Evolutionary conservation across 1,140 invertebrate species (phyloP).

Genomic region (Telenomus remus): DNA sequence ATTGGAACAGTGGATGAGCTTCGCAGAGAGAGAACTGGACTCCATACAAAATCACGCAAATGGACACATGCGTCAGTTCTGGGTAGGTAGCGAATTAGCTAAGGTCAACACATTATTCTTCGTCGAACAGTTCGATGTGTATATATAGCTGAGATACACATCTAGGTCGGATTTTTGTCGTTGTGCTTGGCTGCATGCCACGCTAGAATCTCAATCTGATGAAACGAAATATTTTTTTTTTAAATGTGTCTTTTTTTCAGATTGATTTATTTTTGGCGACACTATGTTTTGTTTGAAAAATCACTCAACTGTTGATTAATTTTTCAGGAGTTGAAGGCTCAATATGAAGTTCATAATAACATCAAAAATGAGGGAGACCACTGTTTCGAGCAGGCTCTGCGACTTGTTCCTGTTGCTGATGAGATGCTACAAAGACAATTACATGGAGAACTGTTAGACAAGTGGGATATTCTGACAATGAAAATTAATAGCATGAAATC

Average conservation of each 20-base stretch:
- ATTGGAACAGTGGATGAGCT: conserved; percentile 84
- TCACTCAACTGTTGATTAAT: neutral
- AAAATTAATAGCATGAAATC: conserved; percentile 81
- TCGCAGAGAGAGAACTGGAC: conserved; percentile 81
- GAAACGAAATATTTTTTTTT: conserved; percentile 46
- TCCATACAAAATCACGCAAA: conserved; percentile 76
- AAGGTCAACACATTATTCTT: conserved; percentile 39
- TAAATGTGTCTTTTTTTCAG: neutral
- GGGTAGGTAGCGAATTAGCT: conserved; percentile 74
- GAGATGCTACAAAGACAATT: conserved; percentile 87
- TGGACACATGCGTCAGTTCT: conserved; percentile 86
- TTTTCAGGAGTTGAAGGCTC: conserved; percentile 85
- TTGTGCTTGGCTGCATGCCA: conserved; percentile 45
- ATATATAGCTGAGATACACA: conserved; percentile 33
- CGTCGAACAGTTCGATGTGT: conserved; percentile 39
- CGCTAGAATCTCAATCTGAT: conserved; percentile 25
- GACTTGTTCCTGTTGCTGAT: conserved; percentile 85
- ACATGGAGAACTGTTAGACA: conserved; percentile 83
- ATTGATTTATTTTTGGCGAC: conserved; percentile 4
- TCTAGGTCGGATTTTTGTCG: conserved; percentile 48
- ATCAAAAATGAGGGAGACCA: conserved; percentile 82
- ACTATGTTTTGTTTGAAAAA: conserved; percentile 1
- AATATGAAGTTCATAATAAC: conserved; percentile 89
- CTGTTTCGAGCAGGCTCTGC: conserved; percentile 85
- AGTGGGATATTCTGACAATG: conserved; percentile 82